These are phyloP conservation scores for Lepidocyrtinus sp. DNA, from an alignment of 2,888 invertebrate species.

Conservation along the genomic window DNA sequence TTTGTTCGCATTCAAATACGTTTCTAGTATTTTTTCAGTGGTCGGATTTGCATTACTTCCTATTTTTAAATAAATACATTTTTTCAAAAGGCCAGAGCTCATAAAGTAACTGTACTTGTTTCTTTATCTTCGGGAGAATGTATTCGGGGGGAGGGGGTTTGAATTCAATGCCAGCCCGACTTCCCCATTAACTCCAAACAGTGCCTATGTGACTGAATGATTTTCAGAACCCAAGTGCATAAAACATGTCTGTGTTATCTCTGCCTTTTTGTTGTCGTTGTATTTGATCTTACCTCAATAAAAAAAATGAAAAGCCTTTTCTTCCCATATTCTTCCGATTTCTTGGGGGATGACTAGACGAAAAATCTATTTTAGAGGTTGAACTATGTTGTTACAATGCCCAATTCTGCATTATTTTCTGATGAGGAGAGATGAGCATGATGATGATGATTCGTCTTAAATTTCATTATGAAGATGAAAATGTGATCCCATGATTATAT, in stretches of 20 bases:
- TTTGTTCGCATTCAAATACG: too few species aligned
- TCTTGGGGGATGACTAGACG: constrained; percentile 39
- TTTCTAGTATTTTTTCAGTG: too few species aligned
- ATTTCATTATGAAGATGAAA: constrained; percentile 29
- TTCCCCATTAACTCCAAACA: too few species aligned
- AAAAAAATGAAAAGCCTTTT: constrained; percentile 9
- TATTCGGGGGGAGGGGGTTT: too few species aligned
- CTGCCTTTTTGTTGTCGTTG: neutral
- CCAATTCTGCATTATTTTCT: neutral
- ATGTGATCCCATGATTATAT: constrained; percentile 53
- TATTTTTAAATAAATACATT: too few species aligned
- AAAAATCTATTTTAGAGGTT: constrained; percentile 6
- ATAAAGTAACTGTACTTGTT: too few species aligned
- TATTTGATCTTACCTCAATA: neutral
- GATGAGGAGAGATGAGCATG: too few species aligned
- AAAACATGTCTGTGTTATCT: neutral
- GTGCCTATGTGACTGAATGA: too few species aligned
- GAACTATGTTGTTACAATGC: neutral
- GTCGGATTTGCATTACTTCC: too few species aligned
- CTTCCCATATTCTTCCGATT: constrained; percentile 38
- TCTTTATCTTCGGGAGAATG: too few species aligned
- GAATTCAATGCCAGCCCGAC: too few species aligned
- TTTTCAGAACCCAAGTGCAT: neutral
- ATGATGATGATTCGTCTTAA: constrained; percentile 18
- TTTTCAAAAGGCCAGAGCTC: too few species aligned